These are phyloP conservation scores for Amphibalanus amphitrite DNA, from an alignment of 1,140 invertebrate species.

Conservation along the genomic window DNA sequence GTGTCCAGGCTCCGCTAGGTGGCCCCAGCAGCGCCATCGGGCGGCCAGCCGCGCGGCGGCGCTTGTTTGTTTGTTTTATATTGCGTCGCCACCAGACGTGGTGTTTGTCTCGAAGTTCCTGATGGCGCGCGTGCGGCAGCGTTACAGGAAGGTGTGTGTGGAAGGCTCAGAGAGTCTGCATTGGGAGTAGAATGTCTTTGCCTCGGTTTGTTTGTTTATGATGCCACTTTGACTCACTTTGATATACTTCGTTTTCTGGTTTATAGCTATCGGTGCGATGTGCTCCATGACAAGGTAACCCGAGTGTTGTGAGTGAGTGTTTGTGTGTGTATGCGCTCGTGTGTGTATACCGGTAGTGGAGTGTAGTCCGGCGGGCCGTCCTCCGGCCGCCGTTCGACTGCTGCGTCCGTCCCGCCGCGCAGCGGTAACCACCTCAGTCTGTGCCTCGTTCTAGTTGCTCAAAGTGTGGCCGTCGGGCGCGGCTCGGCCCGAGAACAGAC, in stretches of 20 bases:
- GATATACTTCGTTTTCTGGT: neutral
- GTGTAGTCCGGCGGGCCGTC: neutral
- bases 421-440: neutral
- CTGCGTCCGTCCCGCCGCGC: neutral
- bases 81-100: neutral
- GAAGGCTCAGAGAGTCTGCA: too few relatives aligned
- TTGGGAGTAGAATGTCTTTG: too few relatives aligned
- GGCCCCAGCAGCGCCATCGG: neutral
- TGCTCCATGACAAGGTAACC: neutral
- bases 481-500: neutral
- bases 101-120: neutral
- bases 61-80: neutral
- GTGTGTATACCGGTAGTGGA: neutral
- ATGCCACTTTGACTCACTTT: neutral
- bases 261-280: neutral
- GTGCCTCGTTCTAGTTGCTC: neutral
- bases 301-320: neutral
- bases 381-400: neutral
- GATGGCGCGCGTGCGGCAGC: too few relatives aligned
- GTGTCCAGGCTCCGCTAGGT: slow-evolving; percentile 3
- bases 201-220: too few relatives aligned
- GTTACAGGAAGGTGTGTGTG: too few relatives aligned
- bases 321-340: neutral
- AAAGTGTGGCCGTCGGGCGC: neutral
- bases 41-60: neutral